Percentiles rank a stretch among this genome's conserved stretches.
Conservation (phyloP, 2,888 invertebrate genomes). For the Trisateles emortualis region DNA sequence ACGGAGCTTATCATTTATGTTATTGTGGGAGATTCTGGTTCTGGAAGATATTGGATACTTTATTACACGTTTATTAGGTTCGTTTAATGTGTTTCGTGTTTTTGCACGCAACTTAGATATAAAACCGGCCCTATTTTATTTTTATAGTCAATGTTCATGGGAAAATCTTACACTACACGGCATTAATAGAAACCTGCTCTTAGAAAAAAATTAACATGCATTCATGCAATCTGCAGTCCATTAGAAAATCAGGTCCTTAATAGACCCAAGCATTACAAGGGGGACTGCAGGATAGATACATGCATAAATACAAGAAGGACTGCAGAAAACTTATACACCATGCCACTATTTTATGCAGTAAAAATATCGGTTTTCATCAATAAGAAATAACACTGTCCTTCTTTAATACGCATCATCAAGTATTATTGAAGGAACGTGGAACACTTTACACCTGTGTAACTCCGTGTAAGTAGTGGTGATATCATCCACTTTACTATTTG, state of each 20-base stretch:
- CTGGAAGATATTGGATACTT: constrained; percentile 14
- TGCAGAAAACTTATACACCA: no score
- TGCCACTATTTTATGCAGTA: no score
- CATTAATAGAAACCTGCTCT: not conserved
- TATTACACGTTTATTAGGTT: constrained; percentile 21
- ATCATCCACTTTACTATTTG: constrained; percentile 67
- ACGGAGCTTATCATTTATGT: constrained; percentile 51
- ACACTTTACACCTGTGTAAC: constrained; percentile 55
- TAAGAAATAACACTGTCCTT: not conserved
- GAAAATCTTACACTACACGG: constrained; percentile 6
- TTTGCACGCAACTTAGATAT: constrained; percentile 15
- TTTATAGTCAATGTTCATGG: constrained; percentile 10
- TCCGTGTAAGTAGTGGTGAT: constrained; percentile 58
- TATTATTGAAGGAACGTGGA: constrained; percentile 27
- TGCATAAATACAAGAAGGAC: no score
- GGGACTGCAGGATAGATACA: no score
- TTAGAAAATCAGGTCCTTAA: no score
- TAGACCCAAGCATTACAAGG: no score
- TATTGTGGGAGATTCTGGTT: constrained; percentile 39
- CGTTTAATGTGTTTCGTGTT: constrained; percentile 16
- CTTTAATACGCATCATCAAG: constrained; percentile 18
- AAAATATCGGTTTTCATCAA: not conserved
- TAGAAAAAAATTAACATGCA: not conserved
- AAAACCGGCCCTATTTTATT: constrained; percentile 14
- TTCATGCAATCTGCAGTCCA: not conserved